phyloP scores from a whole-genome alignment of 2,888 invertebrate species.

The Meloe dianella region DNA sequence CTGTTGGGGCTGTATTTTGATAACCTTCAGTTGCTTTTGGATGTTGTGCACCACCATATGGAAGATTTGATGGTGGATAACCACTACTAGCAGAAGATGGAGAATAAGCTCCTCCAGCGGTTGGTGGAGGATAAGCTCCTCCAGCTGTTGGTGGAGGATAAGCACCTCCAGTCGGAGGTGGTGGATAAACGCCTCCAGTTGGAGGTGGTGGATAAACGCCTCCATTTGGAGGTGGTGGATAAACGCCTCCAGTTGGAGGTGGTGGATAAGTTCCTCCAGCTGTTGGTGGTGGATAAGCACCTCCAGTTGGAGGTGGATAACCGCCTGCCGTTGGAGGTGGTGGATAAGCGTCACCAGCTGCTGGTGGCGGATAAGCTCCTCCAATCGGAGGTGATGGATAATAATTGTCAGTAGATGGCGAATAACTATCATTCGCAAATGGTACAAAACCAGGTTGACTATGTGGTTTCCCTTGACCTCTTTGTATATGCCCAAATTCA shows the following conservation, averaged over 20 bases:
- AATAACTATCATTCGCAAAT: background rate
- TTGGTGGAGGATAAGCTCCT: background rate
- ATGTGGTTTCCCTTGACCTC: background rate
- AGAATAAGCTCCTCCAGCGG: slow-evolving; percentile 27
- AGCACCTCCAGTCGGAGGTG: slow-evolving; percentile 19
- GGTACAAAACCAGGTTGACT: background rate
- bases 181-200: slow-evolving; percentile 1
- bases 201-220: slow-evolving; percentile 8
- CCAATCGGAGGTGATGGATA: slow-evolving; percentile 17
- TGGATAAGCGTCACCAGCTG: slow-evolving; percentile 14
- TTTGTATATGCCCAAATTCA: slow-evolving; percentile 41
- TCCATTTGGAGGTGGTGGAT: slow-evolving; percentile 23
- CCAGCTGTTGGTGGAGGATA: slow-evolving; percentile 23
- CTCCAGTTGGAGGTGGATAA: slow-evolving; percentile 17
- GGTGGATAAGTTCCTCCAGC: slow-evolving; percentile 13
- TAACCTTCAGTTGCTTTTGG: slow-evolving; percentile 16
- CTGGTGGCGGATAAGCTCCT: slow-evolving; percentile 16
- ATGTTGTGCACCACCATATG: slow-evolving; percentile 18
- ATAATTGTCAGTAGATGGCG: slow-evolving; percentile 15
- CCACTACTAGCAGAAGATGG: slow-evolving; percentile 14
- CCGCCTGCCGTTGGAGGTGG: slow-evolving; percentile 17
- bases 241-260: slow-evolving; percentile 21
- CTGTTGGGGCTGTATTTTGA: slow-evolving; percentile 6
- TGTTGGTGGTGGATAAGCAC: slow-evolving; percentile 20
- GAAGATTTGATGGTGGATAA: slow-evolving; percentile 10